Base-by-base conservation (phyloP, 2,888 invertebrate genomes). In the Dicyrtoma fusca region DNA sequence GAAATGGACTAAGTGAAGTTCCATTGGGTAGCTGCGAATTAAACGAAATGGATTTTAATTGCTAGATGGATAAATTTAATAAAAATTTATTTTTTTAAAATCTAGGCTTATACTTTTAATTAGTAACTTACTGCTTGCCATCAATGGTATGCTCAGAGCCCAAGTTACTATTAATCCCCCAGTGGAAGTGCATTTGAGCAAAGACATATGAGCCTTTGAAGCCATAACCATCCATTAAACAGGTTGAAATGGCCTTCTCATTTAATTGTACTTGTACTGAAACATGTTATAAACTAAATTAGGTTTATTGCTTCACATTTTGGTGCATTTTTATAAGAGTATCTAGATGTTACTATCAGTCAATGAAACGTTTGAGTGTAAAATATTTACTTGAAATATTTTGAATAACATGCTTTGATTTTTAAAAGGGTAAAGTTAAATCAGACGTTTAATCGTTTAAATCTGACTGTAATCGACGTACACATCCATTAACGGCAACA, bases 1-100 rank as follows among this genome's bases (percentile, higher is more conserved):
- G 69, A 73, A 79, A 69, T 80, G 80, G 23, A 80, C 80, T 25
- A 80, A 70, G 64, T 80, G 80, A 11, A 77, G 68, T 51, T 80
- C 80, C 17, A 78, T 76, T 3, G 79, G 74, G 34, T 72, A 79
- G 10, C 78, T 80, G 55, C 4, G 63, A 61, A 63, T 34, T 17
- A 64, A 57, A 25, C 14, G 25, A 11, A n/a, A n/a, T n/a, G n/a
- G n/a, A n/a, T n/a, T n/a, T n/a, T n/a, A n/a, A n/a, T n/a, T n/a
- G n/a, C n/a, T n/a, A n/a, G n/a, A n/a, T n/a, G n/a, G n/a, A n/a
- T n/a, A n/a, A n/a, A n/a, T n/a, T n/a, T n/a, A n/a, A n/a, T n/a
- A n/a, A n/a, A n/a, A n/a, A n/a, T n/a, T n/a, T n/a, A n/a, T n/a
- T n/a, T n/a, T n/a, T n/a, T n/a, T 34, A 34, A 34, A 34, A 34